Evolutionary conservation across 2,888 invertebrate genomes (phyloP), one percentile per base, ranked within the genome.

Genomic region (Myopa tessellatipennis): DNA sequence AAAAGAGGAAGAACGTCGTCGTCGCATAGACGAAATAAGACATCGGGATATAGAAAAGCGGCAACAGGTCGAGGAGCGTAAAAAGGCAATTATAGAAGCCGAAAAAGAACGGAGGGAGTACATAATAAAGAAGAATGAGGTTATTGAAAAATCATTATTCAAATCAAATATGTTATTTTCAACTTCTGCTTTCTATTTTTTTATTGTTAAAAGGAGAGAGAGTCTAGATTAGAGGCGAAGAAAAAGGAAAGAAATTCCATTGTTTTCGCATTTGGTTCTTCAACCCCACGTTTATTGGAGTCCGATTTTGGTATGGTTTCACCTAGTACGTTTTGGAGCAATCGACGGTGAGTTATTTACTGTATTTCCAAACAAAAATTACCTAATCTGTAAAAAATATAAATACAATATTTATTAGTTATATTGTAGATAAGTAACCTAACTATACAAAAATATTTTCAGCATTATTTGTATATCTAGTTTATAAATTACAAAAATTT

Each of bases 231-330:
- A 85, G 96, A 96, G 89, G 92, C 94, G 74, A 95, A 94, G 88
- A 93, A 93, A 85, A 93, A 93, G 85, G 95, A 96, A 87, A 92
- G 94, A 84, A 92, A 92, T 86, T 93, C 93, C 81, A 91, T 91
- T 83, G 94, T 94, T 77, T 97, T 96, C 90, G 97, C 96, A 76
- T 97, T 97, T 90, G 97, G 97, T 79, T 96, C 96, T 84, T 96
- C 96, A 83, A 97, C 96, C 80, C 96, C 97, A 80, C 92, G 97
- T 81, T 93, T 96, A 91, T 91, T 96, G 85, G 95, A 96, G 88
- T 95, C 95, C 76, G 95, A 96, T 88, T 93, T 94, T 82, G 93
- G 93, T 74, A 85, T 84, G 81, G 86, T 90, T 82, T 89, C 89
- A 80, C 87, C 89, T 79, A 89, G 89, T 82, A 85, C 85, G 81